Percentiles rank a stretch among this genome's conserved stretches.
Evolutionary conservation across 2,113 vertebrate genomes (phyloP).

Genomic region (Chlamydotis undulata): DNA sequence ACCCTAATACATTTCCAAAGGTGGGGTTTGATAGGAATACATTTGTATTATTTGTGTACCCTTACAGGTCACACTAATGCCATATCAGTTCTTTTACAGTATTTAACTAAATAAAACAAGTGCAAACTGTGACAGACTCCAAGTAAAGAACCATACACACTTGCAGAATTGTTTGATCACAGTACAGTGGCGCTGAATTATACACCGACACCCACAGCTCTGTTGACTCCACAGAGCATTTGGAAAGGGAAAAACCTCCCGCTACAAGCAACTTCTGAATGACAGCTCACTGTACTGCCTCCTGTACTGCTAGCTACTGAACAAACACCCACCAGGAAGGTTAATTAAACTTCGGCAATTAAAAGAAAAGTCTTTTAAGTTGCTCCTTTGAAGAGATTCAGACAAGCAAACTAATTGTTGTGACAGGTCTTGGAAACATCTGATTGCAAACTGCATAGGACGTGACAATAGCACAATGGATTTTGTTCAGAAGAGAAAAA

Average conservation of each 20-base stretch:
- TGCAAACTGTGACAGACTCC: neutral
- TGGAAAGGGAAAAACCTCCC: neutral
- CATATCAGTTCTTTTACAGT: neutral
- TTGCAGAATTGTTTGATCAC: neutral
- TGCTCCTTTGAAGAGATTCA: neutral
- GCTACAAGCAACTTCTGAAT: neutral
- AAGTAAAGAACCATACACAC: neutral
- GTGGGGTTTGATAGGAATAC: neutral
- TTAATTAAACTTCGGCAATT: neutral
- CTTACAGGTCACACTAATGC: neutral
- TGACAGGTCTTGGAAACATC: neutral
- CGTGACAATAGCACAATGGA: neutral
- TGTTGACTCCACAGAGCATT: neutral
- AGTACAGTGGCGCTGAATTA: neutral
- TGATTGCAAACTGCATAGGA: neutral
- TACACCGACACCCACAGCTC: neutral
- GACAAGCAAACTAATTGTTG: neutral
- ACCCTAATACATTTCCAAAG: neutral
- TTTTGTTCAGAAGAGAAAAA: neutral
- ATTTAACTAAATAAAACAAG: neutral
- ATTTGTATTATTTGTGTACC: neutral
- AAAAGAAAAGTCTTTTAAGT: neutral
- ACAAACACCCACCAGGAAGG: neutral
- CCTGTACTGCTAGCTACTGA: neutral
- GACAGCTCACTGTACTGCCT: neutral